Conservation (phyloP, 2,888 invertebrate genomes). For the Adela reaumurella region DNA sequence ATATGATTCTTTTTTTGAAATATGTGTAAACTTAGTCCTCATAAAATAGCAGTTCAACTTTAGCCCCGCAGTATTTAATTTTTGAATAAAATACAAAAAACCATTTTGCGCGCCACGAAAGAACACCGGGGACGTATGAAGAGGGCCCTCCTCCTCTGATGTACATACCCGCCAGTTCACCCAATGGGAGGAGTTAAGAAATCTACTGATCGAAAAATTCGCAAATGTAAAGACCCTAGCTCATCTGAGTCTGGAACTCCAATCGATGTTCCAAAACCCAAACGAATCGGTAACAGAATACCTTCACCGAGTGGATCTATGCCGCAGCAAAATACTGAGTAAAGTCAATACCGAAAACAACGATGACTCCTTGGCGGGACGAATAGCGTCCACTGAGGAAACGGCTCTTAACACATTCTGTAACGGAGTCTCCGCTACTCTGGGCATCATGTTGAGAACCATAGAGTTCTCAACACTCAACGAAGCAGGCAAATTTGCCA, state of each 20-base stretch:
- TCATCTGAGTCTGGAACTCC: constrained; percentile 15
- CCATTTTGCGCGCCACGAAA: too few relatives aligned
- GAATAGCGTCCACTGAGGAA: constrained; percentile 1
- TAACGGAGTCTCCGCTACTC: neutral
- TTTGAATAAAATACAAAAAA: too few relatives aligned
- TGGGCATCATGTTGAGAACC: constrained; percentile 3
- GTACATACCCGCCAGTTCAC: neutral
- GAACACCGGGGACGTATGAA: too few relatives aligned
- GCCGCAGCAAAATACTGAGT: constrained; percentile 9
- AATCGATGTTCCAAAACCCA: constrained; percentile 16
- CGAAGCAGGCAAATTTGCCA: constrained; percentile 15
- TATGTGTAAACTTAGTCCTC: too few relatives aligned
- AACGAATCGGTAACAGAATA: constrained; percentile 15
- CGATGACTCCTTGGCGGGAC: neutral
- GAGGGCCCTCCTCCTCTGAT: too few relatives aligned
- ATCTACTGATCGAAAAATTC: constrained; percentile 14
- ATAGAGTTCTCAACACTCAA: constrained; percentile 3
- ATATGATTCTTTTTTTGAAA: too few relatives aligned
- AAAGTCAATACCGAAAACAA: constrained; percentile 2
- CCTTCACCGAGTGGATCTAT: constrained; percentile 15
- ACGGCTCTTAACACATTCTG: neutral
- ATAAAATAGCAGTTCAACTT: too few relatives aligned
- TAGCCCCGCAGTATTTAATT: too few relatives aligned
- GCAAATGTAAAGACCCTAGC: constrained; percentile 15
- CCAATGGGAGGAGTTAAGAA: neutral